phyloP scores from a whole-genome alignment of 2,113 vertebrate species.

The Glaucomys volans region DNA sequence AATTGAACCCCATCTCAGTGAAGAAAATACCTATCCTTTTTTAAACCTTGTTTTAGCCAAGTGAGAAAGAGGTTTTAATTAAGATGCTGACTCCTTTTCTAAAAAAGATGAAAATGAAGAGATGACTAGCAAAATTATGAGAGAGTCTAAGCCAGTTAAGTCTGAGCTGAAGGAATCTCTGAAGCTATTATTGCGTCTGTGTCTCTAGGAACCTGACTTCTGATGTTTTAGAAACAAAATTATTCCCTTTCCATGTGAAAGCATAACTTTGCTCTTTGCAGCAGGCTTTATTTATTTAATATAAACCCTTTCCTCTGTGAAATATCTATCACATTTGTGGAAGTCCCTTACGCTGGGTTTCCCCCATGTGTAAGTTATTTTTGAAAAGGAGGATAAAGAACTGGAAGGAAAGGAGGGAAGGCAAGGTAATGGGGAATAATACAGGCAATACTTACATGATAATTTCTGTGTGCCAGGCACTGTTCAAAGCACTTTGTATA shows the following conservation, averaged over 20 bases:
- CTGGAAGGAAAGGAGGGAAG: neutral
- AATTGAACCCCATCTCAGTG: conserved; percentile 61
- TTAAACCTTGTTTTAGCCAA: conserved; percentile 49
- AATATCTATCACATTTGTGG: neutral
- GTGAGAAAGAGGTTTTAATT: conserved; percentile 37
- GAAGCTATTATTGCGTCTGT: neutral
- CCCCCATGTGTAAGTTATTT: neutral
- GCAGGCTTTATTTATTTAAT: neutral
- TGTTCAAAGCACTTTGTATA: conserved; percentile 8
- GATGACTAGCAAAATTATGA: conserved; percentile 5
- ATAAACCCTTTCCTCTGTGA: conserved; percentile 18
- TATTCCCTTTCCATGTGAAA: neutral
- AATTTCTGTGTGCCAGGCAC: neutral
- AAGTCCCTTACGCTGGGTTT: neutral
- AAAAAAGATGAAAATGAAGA: conserved; percentile 63
- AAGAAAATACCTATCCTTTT: conserved; percentile 20
- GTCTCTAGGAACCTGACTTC: conserved; percentile 22
- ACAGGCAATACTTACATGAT: neutral
- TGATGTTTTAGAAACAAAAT: conserved; percentile 21
- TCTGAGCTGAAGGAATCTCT: neutral
- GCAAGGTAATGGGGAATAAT: neutral
- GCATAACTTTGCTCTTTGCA: conserved; percentile 16
- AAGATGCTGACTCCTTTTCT: conserved; percentile 6
- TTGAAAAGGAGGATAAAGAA: conserved; percentile 4
- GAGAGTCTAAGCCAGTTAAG: neutral